phyloP scores from a whole-genome alignment of 2,888 invertebrate genomes.

The Hemicrepidius hirtus region DNA sequence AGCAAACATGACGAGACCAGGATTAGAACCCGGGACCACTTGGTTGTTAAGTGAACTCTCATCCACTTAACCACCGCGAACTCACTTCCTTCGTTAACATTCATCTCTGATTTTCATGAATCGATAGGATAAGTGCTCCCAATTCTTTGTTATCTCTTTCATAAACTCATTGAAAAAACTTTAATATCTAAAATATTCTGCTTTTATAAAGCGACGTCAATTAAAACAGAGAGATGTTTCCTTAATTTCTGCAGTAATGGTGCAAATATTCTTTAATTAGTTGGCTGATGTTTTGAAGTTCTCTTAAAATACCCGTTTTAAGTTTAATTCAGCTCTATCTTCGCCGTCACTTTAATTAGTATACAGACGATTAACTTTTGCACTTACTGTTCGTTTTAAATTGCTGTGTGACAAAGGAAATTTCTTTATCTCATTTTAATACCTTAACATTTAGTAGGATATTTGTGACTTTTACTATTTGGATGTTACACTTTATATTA shows the following conservation, averaged over 20 bases:
- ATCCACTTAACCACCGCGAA: too few species aligned
- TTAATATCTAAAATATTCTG: constrained; percentile 29
- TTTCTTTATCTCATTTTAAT: constrained; percentile 14
- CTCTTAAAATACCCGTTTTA: constrained; percentile 21
- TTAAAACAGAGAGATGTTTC: constrained; percentile 25
- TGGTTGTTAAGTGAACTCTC: too few species aligned
- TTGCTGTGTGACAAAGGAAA: constrained; percentile 1
- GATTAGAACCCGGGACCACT: too few species aligned
- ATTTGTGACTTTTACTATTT: not conserved
- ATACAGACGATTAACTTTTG: constrained; percentile 24
- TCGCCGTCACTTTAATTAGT: constrained; percentile 21
- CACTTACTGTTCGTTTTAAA: constrained; percentile 11
- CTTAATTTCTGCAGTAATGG: constrained; percentile 33
- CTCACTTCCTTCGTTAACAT: too few species aligned
- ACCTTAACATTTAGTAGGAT: not conserved
- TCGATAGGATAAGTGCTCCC: not conserved
- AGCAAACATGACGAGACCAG: too few species aligned
- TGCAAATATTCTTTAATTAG: constrained; percentile 40
- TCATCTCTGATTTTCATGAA: not conserved
- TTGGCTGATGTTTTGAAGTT: constrained; percentile 32
- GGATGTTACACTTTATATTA: not conserved
- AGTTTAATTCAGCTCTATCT: constrained; percentile 20
- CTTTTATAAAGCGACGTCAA: constrained; percentile 32
- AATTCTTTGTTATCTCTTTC: not conserved
- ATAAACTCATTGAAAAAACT: not conserved